These are phyloP conservation scores for Donacobius atricapilla DNA, from an alignment of 2,113 vertebrate genomes.

Conservation along the genomic window DNA sequence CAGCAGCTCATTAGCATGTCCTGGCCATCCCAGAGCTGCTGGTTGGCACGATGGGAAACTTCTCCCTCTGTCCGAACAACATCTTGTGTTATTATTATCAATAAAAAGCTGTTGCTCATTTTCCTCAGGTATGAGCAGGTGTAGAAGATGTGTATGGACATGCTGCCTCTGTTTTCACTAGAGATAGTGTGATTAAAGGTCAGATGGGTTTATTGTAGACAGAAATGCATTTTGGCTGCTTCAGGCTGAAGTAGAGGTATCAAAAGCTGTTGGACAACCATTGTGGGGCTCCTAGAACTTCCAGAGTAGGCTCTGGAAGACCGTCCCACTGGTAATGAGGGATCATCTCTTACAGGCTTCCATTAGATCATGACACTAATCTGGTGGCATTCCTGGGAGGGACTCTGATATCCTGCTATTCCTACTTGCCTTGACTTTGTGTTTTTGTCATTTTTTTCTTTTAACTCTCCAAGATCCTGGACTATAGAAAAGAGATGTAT, in stretches of 20 bases:
- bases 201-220: background rate
- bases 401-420: background rate
- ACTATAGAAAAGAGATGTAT: background rate
- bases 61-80: background rate
- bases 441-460: fast-evolving
- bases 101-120: background rate
- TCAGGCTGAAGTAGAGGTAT: background rate
- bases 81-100: background rate
- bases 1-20: background rate
- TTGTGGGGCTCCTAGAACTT: fast-evolving
- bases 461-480: background rate
- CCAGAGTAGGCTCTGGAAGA: background rate
- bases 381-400: background rate
- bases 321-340: background rate
- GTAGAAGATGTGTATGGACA: background rate
- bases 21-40: background rate
- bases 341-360: fast-evolving
- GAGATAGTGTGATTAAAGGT: background rate
- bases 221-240: background rate
- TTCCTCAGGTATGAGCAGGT: background rate
- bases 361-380: background rate
- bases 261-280: background rate
- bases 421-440: background rate
- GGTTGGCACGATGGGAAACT: background rate
- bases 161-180: background rate